Base-by-base conservation (phyloP, 1,140 invertebrate species). In the Anthonomus grandis region DNA sequence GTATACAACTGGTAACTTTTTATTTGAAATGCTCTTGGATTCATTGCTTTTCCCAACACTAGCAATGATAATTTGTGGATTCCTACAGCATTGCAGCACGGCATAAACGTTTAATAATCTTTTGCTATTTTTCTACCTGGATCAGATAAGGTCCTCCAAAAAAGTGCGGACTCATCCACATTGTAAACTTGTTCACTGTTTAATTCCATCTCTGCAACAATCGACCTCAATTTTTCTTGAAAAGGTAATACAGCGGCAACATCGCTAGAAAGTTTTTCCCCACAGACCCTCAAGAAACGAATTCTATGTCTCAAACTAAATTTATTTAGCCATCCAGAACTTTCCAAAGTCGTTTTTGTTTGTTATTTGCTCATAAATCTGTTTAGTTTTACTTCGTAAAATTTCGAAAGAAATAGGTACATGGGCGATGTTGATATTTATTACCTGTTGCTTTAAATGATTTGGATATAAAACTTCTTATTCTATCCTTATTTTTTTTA, bases 21-120 rank as follows among this genome's bases (percentile, higher is more conserved):
- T n/a, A n/a, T 62, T 24, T 46, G 44, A 18, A 58, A 58, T 24
- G 13, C 46, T 18, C 37, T 27, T 39, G 70, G 66, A 51, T 69
- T 70, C 64, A 67, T 65, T 18, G 51, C 21, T 68, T 72, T 73
- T 6, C 68, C 69, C 6, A 31, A n/a, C 6, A 31, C 27, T 31
- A 31, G n/a, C 6, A 31, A n/a, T 6, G 27, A n/a, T 31, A 31
- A 31, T n/a, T 31, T 31, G n/a, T n/a, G 27, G n/a, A n/a, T 31
- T 31, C 27, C 27, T 8, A n/a, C 27, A 6, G 27, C 27, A 31
- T 31, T 31, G 27, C 27, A 31, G n/a, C 27, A 31, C 6, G 27
- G 27, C 27, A 31, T 31, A n/a, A 31, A 31, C n/a, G 27, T 31
- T 31, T n/a, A n/a, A n/a, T n/a, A n/a, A n/a, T n/a, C n/a, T n/a